Conservation (phyloP, 1,140 invertebrate species). For the Drosophila kepulauana region DNA sequence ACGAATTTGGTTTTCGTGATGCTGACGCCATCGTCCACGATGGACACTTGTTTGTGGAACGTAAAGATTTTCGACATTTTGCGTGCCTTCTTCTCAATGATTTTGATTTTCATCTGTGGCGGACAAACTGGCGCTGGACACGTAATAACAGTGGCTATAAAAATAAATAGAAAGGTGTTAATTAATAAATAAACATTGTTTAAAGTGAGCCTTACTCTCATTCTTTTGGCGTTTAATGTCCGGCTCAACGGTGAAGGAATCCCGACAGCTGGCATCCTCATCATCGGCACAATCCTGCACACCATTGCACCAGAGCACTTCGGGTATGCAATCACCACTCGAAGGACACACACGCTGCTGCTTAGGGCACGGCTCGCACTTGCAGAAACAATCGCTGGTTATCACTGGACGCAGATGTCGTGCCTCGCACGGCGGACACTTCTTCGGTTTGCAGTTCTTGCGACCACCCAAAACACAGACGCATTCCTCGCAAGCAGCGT, state of each 20-base stretch:
- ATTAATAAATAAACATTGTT: too few relatives aligned
- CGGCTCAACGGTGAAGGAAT: constrained; percentile 68
- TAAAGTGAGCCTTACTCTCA: constrained; percentile 54
- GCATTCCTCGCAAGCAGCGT: constrained; percentile 91
- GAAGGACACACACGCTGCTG: constrained; percentile 90
- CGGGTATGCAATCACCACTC: constrained; percentile 90
- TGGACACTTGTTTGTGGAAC: constrained; percentile 74
- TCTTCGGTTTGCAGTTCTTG: constrained; percentile 88
- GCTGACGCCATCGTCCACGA: constrained; percentile 67
- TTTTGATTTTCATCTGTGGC: constrained; percentile 86
- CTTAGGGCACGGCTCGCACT: constrained; percentile 90
- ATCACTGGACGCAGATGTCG: constrained; percentile 84
- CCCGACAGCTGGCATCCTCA: constrained; percentile 88
- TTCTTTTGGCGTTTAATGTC: constrained; percentile 55
- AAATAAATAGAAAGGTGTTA: background rate
- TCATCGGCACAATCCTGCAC: constrained; percentile 94
- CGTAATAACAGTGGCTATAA: constrained; percentile 62
- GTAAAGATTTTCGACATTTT: constrained; percentile 84
- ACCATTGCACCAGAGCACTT: constrained; percentile 92
- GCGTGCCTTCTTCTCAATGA: constrained; percentile 71
- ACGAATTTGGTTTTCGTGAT: constrained; percentile 78
- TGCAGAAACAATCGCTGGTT: constrained; percentile 88
- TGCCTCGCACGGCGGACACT: constrained; percentile 88
- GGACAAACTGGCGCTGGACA: constrained; percentile 87
- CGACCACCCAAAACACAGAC: constrained; percentile 90